Evolutionary conservation across 2,797 vertebrate species (phyloP), one percentile per base, ranked within the genome.

Genomic region (Euthynnus affinis): DNA sequence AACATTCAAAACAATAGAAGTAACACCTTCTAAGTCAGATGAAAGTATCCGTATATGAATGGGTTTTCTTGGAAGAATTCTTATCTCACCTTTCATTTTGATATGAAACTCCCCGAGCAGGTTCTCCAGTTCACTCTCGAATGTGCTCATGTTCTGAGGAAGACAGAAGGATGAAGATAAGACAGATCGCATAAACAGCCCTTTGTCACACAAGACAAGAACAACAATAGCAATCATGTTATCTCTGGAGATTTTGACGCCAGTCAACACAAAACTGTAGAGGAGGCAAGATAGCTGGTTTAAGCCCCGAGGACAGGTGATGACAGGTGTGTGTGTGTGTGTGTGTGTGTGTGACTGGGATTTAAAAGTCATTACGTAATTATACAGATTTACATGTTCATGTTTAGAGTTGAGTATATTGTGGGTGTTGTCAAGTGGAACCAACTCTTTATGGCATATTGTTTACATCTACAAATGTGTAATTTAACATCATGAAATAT

Each of bases 71-170:
- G n/a, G 14, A 20, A 32, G 0, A 27, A n/a, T 37, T 48, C 59
- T 46, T 2, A 20, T 44, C 84, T 78, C 63, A 98, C 98, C 98
- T 97, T 99, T 99, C 98, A 99, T 99, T 94, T 96, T 98, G 92
- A 99, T 98, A 82, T 97, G 98, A 93, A 99, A 99, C 89, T 99
- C 98, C 52, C 98, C 98, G 60, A 99, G 85, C 72, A 99, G 93
- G 80, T 95, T 97, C 94, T 99, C 98, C 92, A 99, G 93, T 83
- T 99, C 98, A 0, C 93, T 95, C 90, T 99, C 98, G 52, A 99
- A 97, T 13, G 96, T 93, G 81, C 97, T 96, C 98, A 99, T 98
- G 80, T 98, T 99, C 98, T 99, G 93, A 3, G 56, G n/a, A 67
- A 34, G 10, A 25, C 5, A 40, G 14, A 57, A 25, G 71, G 27